These are phyloP conservation scores for Atrichornis clamosus DNA, from an alignment of 2,113 vertebrate genomes.

Conservation along the genomic window DNA sequence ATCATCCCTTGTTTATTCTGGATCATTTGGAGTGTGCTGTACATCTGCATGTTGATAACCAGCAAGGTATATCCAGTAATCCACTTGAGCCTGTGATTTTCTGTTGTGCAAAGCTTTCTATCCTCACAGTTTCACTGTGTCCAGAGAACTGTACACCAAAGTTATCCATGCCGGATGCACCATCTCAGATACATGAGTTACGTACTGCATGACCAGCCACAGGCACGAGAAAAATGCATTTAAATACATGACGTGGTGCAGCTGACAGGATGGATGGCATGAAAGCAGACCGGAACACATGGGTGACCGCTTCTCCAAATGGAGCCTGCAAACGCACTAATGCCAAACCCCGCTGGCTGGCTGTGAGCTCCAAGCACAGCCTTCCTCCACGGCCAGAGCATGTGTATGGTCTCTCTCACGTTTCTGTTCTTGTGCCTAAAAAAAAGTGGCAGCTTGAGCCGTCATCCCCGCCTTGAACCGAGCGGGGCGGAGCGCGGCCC, in stretches of 20 bases:
- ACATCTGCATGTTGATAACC: background rate
- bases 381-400: background rate
- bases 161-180: background rate
- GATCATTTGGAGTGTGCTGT: background rate
- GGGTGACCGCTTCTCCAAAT: background rate
- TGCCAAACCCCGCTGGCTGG: background rate
- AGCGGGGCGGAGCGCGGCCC: background rate
- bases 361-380: background rate
- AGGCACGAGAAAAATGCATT: background rate
- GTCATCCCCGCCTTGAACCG: background rate
- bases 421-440: background rate
- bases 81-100: background rate
- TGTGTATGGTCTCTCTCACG: rapidly evolving
- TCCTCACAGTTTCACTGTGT: background rate
- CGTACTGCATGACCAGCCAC: rapidly evolving
- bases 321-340: rapidly evolving
- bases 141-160: background rate
- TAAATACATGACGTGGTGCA: background rate
- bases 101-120: background rate
- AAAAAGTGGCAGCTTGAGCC: rapidly evolving
- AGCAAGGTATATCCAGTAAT: background rate
- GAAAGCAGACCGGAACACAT: background rate
- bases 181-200: background rate
- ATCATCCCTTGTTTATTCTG: background rate
- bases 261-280: background rate